These are phyloP conservation scores for Scolanthus callimorphus DNA, from an alignment of 92 coral and sea anemone genomes.

Conservation along the genomic window DNA sequence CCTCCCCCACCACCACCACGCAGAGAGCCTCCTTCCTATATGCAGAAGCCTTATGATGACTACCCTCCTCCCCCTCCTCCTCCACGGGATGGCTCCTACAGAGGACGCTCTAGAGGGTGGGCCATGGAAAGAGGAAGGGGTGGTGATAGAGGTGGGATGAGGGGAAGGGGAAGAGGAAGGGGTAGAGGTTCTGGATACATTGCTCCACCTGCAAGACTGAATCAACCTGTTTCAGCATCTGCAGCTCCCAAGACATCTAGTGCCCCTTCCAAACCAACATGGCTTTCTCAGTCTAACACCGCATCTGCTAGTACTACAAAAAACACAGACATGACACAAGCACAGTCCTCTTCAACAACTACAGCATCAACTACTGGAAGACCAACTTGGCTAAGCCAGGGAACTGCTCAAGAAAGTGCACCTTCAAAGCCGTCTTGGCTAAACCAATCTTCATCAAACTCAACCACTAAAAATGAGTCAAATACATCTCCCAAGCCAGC, in stretches of 20 bases:
- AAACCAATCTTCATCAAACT: no score
- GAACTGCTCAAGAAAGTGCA: not conserved
- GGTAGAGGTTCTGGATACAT: conserved; percentile 20
- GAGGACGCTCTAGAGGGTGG: not conserved
- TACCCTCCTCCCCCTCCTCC: not conserved
- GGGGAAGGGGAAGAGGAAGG: conserved; percentile 42
- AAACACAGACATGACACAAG: no score
- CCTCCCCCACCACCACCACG: conserved; percentile 17
- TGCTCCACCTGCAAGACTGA: not conserved
- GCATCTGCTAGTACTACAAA: not conserved
- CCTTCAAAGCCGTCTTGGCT: conserved; percentile 21
- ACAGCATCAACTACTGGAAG: not conserved
- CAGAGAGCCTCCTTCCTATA: no score
- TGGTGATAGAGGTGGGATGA: not conserved
- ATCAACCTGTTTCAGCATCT: not conserved
- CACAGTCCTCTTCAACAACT: no score
- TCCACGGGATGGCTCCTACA: not conserved
- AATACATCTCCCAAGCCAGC: no score
- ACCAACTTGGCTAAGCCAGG: conserved; percentile 14
- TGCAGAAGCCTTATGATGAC: no score
- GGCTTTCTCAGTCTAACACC: conserved; percentile 1
- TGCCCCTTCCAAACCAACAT: not conserved
- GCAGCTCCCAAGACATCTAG: not conserved
- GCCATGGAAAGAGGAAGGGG: conserved; percentile 6
- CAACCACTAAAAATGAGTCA: no score